Percentiles rank a stretch among this genome's conserved stretches.
These are phyloP conservation scores for Rugalucina vietnamica DNA, from an alignment of 2,888 invertebrate genomes.

Conservation along the genomic window DNA sequence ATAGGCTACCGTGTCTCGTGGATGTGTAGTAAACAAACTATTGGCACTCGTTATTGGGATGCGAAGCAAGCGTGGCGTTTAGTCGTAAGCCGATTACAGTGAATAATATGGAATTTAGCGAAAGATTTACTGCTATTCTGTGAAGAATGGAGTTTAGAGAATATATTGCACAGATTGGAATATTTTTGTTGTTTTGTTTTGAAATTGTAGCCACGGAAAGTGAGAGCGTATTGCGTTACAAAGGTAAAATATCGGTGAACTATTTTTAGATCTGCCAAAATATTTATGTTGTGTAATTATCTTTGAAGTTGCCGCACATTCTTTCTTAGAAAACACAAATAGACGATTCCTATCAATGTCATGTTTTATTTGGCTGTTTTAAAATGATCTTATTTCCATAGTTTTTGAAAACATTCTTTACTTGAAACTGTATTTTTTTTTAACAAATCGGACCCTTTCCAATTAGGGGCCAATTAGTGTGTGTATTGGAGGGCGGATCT, in stretches of 20 bases:
- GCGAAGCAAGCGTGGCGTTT: not conserved
- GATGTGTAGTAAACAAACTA: slow-evolving; percentile 8
- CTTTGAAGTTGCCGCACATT: too few species aligned
- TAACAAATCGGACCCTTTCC: too few species aligned
- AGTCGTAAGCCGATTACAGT: not conserved
- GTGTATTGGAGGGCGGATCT: too few species aligned
- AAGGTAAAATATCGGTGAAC: slow-evolving; percentile 7
- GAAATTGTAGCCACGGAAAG: not conserved
- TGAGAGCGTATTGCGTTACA: not conserved
- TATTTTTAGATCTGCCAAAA: not conserved
- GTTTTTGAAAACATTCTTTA: too few species aligned
- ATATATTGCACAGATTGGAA: slow-evolving; percentile 12
- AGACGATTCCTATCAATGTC: too few species aligned
- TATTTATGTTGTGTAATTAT: too few species aligned
- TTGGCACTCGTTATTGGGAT: not conserved
- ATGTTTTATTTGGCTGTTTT: too few species aligned
- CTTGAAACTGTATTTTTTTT: too few species aligned
- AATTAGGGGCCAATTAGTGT: too few species aligned
- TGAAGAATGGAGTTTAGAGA: not conserved
- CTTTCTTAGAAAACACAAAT: too few species aligned
- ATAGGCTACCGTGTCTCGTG: not conserved
- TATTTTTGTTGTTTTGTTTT: slow-evolving; percentile 19
- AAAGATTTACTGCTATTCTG: not conserved
- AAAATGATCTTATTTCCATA: too few species aligned
- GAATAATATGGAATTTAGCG: not conserved